Evolutionary conservation across 2,888 invertebrate genomes (phyloP), one percentile per base, ranked within the genome.

Genomic region (Hirtodrosophila duncani): DNA sequence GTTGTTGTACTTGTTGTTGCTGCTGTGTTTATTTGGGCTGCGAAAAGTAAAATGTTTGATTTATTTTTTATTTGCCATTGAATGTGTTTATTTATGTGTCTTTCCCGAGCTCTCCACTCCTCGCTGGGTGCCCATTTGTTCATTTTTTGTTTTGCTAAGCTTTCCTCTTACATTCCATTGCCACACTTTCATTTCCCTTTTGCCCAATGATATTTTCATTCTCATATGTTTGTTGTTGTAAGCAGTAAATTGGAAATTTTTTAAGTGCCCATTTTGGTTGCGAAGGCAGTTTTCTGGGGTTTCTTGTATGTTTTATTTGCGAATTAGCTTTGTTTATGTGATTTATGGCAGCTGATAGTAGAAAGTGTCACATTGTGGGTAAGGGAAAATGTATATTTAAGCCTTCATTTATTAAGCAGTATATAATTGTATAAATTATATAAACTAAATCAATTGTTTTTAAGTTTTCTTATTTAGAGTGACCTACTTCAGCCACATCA

Each of bases 41-140:
- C 42, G 52, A 42, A 34, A 72, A 77, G 45, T 50, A 39, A 71
- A 72, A 78, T 71, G 66, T 68, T 78, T 78, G 65, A 78, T 77
- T 77, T 77, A 53, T 63, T 36, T 72, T 64, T 68, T 75, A 75
- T 68, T 70, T 68, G 63, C 38, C 67, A 55, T 66, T 53, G 42
- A 66, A 55, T 38, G 51, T 49, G 53, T 48, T 51, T 55, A 48
- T 53, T 53, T 56, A 55, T 33, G 69, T 65, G 51, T 34, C 44
- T 30, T 43, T 38, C 30, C 31, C 3, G 23, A n/a, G 9, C 29
- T 29, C 50, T 53, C 20, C 18, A 34, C 38, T 39, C 20, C 53
- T 20, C 34, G 26, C 27, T n/a, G 3, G 20, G 13, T 21, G 13
- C 31, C 26, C 16, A 26, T 55, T 33, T 8, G 26, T 17, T 9